Percentiles rank a stretch among this genome's conserved stretches.
Conservation (phyloP, 2,113 vertebrate genomes). For the Seriola quinqueradiata region DNA sequence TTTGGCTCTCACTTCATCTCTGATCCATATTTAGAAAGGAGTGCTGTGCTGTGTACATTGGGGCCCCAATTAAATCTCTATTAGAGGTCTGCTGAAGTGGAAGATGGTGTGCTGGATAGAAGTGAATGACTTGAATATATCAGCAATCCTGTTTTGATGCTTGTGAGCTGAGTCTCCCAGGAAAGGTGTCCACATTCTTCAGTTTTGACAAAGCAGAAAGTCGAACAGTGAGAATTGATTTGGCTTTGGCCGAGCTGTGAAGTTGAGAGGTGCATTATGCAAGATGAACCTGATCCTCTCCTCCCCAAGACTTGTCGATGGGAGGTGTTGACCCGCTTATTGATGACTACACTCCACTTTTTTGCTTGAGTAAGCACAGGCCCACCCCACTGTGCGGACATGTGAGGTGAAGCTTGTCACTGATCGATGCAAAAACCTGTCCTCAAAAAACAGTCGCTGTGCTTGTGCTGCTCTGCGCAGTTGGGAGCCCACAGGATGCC, state of each 20-base stretch:
- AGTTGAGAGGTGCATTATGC: slow-evolving; percentile 64
- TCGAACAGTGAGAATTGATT: slow-evolving; percentile 58
- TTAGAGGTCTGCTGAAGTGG: slow-evolving; percentile 50
- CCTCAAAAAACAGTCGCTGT: slow-evolving; percentile 41
- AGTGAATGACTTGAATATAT: slow-evolving; percentile 38
- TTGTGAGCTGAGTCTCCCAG: slow-evolving; percentile 19
- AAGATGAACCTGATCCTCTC: slow-evolving; percentile 69
- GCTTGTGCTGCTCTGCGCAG: slow-evolving; percentile 61
- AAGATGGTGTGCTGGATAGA: slow-evolving; percentile 41
- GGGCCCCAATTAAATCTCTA: slow-evolving; percentile 62
- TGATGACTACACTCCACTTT: slow-evolving; percentile 68
- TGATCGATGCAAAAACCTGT: slow-evolving; percentile 67
- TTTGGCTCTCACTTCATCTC: slow-evolving; percentile 37
- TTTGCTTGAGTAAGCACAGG: slow-evolving; percentile 75
- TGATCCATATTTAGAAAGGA: slow-evolving; percentile 68
- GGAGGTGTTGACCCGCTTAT: slow-evolving; percentile 63
- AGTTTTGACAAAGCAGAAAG: slow-evolving; percentile 48
- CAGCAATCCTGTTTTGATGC: slow-evolving; percentile 41
- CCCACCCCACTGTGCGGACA: slow-evolving; percentile 1
- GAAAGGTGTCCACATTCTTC: slow-evolving; percentile 16
- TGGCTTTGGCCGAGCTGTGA: slow-evolving; percentile 52
- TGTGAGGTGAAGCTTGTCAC: slow-evolving; percentile 56
- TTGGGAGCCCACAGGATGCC: slow-evolving; percentile 54
- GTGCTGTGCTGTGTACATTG: slow-evolving; percentile 35
- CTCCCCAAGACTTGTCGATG: slow-evolving; percentile 49